These are phyloP conservation scores for Heliconius charithonia DNA, from an alignment of 2,888 invertebrate species.

Conservation along the genomic window DNA sequence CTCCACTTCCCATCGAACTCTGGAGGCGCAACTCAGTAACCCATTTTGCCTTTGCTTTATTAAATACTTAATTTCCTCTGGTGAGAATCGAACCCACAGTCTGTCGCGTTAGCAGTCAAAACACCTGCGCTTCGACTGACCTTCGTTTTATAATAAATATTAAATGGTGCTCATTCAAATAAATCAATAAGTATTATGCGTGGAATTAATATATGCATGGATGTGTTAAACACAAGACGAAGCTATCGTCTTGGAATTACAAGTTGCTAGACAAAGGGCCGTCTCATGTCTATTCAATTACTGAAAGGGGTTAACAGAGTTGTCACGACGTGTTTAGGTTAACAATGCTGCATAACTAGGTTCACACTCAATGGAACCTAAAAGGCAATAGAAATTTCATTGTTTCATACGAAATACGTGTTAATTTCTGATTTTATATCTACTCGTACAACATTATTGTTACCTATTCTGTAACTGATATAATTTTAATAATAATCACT, in stretches of 20 bases:
- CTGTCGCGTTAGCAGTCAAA: too few relatives aligned
- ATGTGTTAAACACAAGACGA: slow-evolving; percentile 41
- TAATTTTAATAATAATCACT: too few relatives aligned
- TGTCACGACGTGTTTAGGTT: slow-evolving; percentile 39
- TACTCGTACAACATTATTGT: too few relatives aligned
- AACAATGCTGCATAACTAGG: slow-evolving; percentile 25
- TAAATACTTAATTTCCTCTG: too few relatives aligned
- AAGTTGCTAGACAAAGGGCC: slow-evolving; percentile 62
- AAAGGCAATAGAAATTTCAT: slow-evolving; percentile 14
- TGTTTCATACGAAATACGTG: not conserved
- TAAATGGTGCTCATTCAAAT: too few relatives aligned
- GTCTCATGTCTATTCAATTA: slow-evolving; percentile 74
- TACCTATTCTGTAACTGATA: too few relatives aligned
- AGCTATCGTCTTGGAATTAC: slow-evolving; percentile 62
- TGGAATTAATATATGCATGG: slow-evolving; percentile 31
- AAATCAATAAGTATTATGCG: not conserved
- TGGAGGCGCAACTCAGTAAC: too few relatives aligned
- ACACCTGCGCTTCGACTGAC: too few relatives aligned
- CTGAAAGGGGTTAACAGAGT: slow-evolving; percentile 63
- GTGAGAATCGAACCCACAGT: too few relatives aligned
- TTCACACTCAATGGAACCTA: slow-evolving; percentile 6
- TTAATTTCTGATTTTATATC: not conserved
- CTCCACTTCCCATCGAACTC: too few relatives aligned
- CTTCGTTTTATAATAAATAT: too few relatives aligned
- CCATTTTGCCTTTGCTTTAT: too few relatives aligned